phyloP scores from a whole-genome alignment of 2,888 invertebrate species.

The Dryadula phaetusa region DNA sequence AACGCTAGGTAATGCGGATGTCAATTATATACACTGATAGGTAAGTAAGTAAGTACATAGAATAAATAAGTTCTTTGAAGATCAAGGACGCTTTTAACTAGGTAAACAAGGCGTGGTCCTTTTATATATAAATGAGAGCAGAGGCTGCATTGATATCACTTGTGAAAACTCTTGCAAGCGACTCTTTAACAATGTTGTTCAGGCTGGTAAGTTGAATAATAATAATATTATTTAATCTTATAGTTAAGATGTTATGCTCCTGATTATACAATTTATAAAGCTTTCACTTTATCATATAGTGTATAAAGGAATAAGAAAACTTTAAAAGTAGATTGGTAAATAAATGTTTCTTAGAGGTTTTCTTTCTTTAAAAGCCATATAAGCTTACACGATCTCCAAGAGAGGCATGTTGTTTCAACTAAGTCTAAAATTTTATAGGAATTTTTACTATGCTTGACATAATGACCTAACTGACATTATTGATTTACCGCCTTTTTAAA shows the following conservation, averaged over 20 bases:
- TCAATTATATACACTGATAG: slow-evolving; percentile 57
- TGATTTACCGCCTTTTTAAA: too few relatives aligned
- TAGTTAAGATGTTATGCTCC: too few relatives aligned
- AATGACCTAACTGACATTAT: too few relatives aligned
- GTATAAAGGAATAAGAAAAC: too few relatives aligned
- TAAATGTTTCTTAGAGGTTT: too few relatives aligned
- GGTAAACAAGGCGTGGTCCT: slow-evolving; percentile 70
- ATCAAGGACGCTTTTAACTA: slow-evolving; percentile 78
- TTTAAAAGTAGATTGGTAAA: too few relatives aligned
- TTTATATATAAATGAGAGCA: slow-evolving; percentile 66
- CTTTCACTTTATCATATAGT: too few relatives aligned
- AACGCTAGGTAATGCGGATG: slow-evolving; percentile 60
- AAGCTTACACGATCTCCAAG: too few relatives aligned
- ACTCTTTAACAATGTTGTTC: slow-evolving; percentile 73
- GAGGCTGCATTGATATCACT: slow-evolving; percentile 65
- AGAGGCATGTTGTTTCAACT: too few relatives aligned
- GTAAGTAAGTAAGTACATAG: slow-evolving; percentile 57
- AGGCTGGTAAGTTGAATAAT: slow-evolving; percentile 67
- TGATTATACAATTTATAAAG: background rate
- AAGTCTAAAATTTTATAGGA: too few relatives aligned
- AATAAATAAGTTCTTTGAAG: slow-evolving; percentile 70
- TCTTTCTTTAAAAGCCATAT: too few relatives aligned
- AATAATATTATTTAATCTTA: slow-evolving; percentile 20
- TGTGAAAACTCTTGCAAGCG: slow-evolving; percentile 67
- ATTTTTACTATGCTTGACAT: too few relatives aligned